Conservation (phyloP, 2,888 invertebrate genomes). For the Timema podura region DNA sequence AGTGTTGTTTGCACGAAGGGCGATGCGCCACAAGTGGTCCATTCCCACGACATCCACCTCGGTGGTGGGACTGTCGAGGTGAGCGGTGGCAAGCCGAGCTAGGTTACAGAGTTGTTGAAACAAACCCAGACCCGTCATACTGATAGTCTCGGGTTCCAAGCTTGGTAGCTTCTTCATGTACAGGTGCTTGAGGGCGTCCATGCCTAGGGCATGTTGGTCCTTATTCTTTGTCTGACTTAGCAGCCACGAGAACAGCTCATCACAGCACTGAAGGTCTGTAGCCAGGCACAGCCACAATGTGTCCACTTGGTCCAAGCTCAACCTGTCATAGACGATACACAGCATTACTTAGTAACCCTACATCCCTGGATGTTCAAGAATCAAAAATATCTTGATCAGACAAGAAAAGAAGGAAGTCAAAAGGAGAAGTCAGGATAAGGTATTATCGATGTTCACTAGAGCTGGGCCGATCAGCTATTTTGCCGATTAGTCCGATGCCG, state of each 20-base stretch:
- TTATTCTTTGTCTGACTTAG: slow-evolving; percentile 83
- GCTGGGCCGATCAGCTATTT: too few relatives aligned
- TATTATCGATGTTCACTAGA: too few relatives aligned
- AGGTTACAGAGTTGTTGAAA: slow-evolving; percentile 89
- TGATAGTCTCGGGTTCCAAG: slow-evolving; percentile 81
- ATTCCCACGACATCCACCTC: slow-evolving; percentile 71
- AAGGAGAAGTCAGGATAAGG: neutral
- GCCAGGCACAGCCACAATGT: slow-evolving; percentile 89
- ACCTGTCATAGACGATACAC: slow-evolving; percentile 44
- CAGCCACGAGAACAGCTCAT: slow-evolving; percentile 91
- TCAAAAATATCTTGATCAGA: slow-evolving; percentile 12
- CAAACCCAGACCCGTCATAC: slow-evolving; percentile 84
- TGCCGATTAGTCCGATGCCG: too few relatives aligned
- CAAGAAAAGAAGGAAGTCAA: neutral
- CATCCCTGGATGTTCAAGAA: too few relatives aligned
- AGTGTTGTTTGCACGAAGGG: slow-evolving; percentile 82
- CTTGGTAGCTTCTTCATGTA: slow-evolving; percentile 87
- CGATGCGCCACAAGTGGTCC: slow-evolving; percentile 94
- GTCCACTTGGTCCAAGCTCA: slow-evolving; percentile 85
- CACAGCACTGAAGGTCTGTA: slow-evolving; percentile 77
- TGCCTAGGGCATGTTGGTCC: slow-evolving; percentile 84
- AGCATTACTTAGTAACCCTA: too few relatives aligned
- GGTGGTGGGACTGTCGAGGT: slow-evolving; percentile 52
- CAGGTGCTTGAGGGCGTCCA: slow-evolving; percentile 81
- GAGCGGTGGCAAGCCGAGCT: slow-evolving; percentile 74